Conservation (phyloP, 2,797 vertebrate genomes). For the Gymnodraco acuticeps region DNA sequence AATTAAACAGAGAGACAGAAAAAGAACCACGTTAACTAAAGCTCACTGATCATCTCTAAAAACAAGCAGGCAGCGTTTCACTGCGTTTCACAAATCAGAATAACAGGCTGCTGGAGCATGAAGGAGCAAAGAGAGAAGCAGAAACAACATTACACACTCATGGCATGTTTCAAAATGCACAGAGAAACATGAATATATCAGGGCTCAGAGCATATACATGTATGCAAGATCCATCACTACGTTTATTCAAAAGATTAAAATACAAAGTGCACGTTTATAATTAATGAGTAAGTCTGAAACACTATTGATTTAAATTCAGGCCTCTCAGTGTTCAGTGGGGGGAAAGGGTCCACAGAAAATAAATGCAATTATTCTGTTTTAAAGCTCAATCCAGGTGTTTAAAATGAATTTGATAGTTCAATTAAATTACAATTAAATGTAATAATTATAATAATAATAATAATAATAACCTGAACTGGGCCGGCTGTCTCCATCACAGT, state of each 20-base stretch:
- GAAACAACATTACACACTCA: constrained; percentile 30
- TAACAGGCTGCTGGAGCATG: constrained; percentile 43
- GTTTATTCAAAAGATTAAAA: constrained; percentile 7
- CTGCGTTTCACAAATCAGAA: constrained; percentile 34
- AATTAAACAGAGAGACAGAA: constrained; percentile 21
- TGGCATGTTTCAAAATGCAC: constrained; percentile 16
- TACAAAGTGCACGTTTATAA: constrained; percentile 18
- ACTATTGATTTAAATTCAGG: too few relatives aligned
- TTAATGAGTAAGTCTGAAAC: too few relatives aligned
- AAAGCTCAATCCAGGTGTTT: too few relatives aligned
- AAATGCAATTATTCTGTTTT: too few relatives aligned
- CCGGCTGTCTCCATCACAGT: constrained; percentile 77
- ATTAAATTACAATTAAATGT: too few relatives aligned
- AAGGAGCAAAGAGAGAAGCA: constrained; percentile 30
- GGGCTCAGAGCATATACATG: neutral
- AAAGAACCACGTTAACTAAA: constrained; percentile 18
- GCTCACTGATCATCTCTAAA: constrained; percentile 22
- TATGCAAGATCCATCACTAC: neutral
- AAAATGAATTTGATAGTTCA: too few relatives aligned
- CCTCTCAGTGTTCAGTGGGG: too few relatives aligned
- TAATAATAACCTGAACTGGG: constrained; percentile 85
- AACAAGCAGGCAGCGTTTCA: constrained; percentile 21
- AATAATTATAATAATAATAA: neutral
- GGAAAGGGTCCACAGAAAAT: too few relatives aligned
- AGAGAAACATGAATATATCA: neutral